phyloP scores from a whole-genome alignment of 92 coral and sea anemone species.

The Palythoa grandiflora region DNA sequence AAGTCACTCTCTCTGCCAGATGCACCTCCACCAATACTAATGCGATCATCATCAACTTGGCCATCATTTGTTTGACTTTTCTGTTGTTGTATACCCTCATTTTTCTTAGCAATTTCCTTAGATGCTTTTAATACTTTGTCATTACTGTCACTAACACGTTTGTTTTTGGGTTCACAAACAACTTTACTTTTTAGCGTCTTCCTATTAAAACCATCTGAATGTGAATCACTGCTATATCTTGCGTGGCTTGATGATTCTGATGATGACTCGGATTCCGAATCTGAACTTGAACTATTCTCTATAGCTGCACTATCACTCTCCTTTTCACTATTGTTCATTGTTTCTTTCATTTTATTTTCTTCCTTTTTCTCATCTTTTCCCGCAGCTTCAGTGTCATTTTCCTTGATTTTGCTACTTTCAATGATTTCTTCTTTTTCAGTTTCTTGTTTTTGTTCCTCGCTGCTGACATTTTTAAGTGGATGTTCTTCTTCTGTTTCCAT shows the following conservation, averaged over 20 bases:
- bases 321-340: background rate
- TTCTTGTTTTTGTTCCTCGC: background rate
- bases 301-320: background rate
- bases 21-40: slow-evolving; percentile 84
- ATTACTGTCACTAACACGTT: background rate
- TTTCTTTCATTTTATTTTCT: background rate
- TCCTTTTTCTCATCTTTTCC: background rate
- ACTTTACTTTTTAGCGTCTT: slow-evolving; percentile 5
- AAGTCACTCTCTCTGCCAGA: slow-evolving; percentile 76
- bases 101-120: background rate
- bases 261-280: slow-evolving; percentile 3
- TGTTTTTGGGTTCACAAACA: slow-evolving; percentile 15
- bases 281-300: slow-evolving; percentile 26
- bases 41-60: slow-evolving; percentile 66
- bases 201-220: background rate
- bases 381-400: slow-evolving; percentile 8
- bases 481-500: background rate
- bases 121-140: background rate
- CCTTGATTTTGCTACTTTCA: background rate
- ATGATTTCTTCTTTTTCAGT: slow-evolving; percentile 1
- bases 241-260: slow-evolving; percentile 16
- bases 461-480: background rate
- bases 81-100: background rate
- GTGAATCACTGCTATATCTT: background rate
- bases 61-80: slow-evolving; percentile 1